Conservation (phyloP, 2,113 vertebrate genomes). For the Haplochromis vanheusdeni region DNA sequence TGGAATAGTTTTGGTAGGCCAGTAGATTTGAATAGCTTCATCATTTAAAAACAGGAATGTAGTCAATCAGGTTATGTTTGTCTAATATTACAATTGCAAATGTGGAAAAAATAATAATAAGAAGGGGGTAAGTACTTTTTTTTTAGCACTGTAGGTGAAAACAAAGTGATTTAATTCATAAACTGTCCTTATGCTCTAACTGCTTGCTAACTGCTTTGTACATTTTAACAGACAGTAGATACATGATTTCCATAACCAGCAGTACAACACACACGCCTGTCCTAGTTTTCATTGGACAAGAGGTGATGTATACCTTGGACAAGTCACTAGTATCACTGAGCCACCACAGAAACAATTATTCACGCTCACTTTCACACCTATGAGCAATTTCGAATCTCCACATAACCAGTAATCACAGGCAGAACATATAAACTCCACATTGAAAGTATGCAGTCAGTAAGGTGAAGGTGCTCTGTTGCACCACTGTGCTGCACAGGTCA, state of each 20-base stretch:
- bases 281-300: neutral
- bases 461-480: neutral
- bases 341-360: neutral
- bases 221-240: neutral
- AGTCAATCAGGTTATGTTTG: neutral
- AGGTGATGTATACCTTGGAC: neutral
- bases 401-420: neutral
- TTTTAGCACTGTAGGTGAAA: neutral
- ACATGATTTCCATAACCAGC: neutral
- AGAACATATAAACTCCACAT: neutral
- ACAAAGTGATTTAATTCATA: neutral
- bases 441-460: neutral
- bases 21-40: neutral
- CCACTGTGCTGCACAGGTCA: neutral
- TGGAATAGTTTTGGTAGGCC: neutral
- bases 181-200: neutral
- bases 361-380: neutral
- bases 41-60: neutral
- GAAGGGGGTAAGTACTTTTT: neutral
- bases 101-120: fast-evolving
- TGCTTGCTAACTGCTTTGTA: neutral
- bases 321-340: neutral
- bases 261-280: neutral
- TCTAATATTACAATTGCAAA: neutral
- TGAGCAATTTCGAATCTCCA: neutral